phyloP scores from a whole-genome alignment of 2,113 vertebrate species.

The Shinisaurus crocodilurus region DNA sequence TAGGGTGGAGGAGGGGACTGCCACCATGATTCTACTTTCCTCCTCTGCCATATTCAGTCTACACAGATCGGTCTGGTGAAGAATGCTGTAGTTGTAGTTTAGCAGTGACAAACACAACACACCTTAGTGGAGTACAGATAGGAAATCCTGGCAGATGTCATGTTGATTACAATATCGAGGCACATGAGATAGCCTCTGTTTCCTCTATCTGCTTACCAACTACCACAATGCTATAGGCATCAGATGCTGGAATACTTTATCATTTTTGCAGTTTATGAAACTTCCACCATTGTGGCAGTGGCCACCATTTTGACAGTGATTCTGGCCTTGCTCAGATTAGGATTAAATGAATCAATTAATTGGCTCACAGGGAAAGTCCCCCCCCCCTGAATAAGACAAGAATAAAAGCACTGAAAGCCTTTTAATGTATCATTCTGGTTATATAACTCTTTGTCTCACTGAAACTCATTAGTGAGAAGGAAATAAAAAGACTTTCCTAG shows the following conservation, averaged over 20 bases:
- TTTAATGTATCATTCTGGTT: neutral
- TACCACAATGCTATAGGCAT: neutral
- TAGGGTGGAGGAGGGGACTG: neutral
- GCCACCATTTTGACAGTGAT: neutral
- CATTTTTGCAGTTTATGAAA: neutral
- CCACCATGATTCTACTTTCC: neutral
- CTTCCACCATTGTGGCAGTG: too few relatives aligned
- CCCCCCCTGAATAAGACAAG: neutral
- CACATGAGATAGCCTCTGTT: neutral
- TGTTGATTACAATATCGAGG: neutral
- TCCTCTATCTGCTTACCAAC: neutral
- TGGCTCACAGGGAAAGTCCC: neutral
- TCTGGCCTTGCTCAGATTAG: neutral
- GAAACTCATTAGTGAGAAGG: slow-evolving; percentile 45
- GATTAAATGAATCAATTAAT: neutral
- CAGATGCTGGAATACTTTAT: neutral
- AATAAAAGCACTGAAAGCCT: slow-evolving; percentile 9
- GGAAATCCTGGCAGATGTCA: neutral
- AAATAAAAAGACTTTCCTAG: slow-evolving; percentile 19
- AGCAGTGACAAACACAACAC: neutral
- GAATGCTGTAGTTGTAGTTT: neutral
- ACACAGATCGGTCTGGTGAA: neutral
- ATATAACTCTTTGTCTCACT: slow-evolving; percentile 29
- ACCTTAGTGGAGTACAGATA: neutral
- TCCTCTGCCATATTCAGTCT: neutral